Conservation (phyloP, 2,797 vertebrate genomes). For the Heteromormyrus szaboi region DNA sequence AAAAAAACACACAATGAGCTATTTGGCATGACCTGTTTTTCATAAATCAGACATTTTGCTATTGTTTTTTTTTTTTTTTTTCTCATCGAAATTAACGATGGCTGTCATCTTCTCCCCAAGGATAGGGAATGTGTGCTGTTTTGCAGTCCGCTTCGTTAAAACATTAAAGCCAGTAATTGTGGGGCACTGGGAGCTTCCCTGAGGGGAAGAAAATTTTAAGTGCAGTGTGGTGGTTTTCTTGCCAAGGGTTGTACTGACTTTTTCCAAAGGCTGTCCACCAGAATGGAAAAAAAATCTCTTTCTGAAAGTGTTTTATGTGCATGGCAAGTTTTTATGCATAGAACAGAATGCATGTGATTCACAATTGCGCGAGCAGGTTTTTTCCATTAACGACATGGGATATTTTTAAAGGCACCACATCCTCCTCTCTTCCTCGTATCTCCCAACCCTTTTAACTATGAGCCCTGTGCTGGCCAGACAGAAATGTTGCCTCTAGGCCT, state of each 20-base stretch:
- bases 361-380: conserved; percentile 16
- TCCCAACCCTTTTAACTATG: conserved; percentile 36
- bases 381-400: conserved; percentile 18
- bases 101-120: neutral
- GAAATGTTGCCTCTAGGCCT: conserved; percentile 9
- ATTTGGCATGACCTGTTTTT: neutral
- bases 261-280: conserved; percentile 17
- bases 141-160: neutral
- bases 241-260: conserved; percentile 1
- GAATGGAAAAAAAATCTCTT: conserved; percentile 18
- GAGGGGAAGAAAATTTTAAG: neutral
- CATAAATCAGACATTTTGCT: neutral
- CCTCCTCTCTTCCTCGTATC: conserved; percentile 38
- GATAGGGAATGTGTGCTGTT: neutral
- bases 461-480: conserved; percentile 1
- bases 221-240: neutral
- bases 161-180: neutral
- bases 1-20: neutral
- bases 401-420: conserved; percentile 33
- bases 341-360: conserved; percentile 19
- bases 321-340: conserved; percentile 4
- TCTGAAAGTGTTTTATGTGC: neutral
- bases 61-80: neutral
- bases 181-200: neutral
- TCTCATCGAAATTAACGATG: neutral